Evolutionary conservation across 2,113 vertebrate genomes (phyloP).

Genomic region (Gasterosteus aculeatus): DNA sequence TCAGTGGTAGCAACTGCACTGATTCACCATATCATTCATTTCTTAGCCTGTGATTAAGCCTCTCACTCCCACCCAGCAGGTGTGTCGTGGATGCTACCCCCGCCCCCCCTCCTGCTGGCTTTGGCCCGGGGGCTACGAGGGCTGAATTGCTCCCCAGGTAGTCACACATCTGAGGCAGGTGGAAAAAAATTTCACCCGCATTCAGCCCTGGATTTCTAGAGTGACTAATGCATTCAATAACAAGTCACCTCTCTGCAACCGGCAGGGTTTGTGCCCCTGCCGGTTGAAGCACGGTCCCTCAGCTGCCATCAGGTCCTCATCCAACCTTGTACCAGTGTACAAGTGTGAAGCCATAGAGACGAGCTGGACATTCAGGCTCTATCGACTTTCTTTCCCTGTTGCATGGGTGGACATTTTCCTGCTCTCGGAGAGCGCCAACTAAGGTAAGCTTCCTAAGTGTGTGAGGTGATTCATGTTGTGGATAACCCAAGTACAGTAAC

Average conservation of each 20-base stretch:
- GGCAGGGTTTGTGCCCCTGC: conserved; percentile 1
- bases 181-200: conserved; percentile 31
- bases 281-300: conserved; percentile 24
- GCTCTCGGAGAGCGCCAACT: not conserved
- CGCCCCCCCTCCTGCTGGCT: conserved; percentile 49
- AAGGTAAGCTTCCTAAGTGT: not conserved
- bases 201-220: conserved; percentile 4
- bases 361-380: conserved; percentile 19
- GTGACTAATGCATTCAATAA: conserved; percentile 46
- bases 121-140: conserved; percentile 41
- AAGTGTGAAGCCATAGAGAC: conserved; percentile 22
- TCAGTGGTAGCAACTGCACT: conserved; percentile 38
- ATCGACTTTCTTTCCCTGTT: conserved; percentile 23
- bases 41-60: conserved; percentile 48
- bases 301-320: conserved; percentile 23
- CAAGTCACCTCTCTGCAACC: conserved; percentile 20
- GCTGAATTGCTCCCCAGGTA: conserved; percentile 26
- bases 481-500: not conserved
- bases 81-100: conserved; percentile 45
- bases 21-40: conserved; percentile 38
- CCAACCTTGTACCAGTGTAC: conserved; percentile 11
- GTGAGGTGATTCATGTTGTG: not conserved
- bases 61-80: conserved; percentile 48
- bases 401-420: conserved; percentile 26
- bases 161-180: conserved; percentile 20